phyloP scores from a whole-genome alignment of 2,797 vertebrate species.

The Ficedula albicollis region DNA sequence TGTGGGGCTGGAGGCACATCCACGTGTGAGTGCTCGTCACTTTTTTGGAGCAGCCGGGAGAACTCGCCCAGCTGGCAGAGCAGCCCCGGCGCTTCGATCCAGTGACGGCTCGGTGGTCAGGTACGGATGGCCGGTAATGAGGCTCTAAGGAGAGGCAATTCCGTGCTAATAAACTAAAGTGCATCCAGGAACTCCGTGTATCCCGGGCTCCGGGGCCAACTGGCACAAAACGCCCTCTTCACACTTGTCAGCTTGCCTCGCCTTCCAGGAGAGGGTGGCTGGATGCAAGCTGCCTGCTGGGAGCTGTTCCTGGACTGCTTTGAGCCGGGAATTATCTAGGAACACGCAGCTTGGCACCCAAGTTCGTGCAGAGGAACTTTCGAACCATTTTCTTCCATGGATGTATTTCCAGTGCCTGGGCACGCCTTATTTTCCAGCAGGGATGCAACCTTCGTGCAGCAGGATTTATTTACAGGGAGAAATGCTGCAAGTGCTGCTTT shows the following conservation, averaged over 20 bases:
- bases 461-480: background rate
- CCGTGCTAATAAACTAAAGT: conserved; percentile 15
- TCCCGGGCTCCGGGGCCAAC: conserved; percentile 12
- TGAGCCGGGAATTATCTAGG: background rate
- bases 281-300: background rate
- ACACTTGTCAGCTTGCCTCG: background rate
- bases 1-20: background rate
- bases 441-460: background rate
- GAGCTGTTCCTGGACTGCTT: background rate
- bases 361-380: background rate
- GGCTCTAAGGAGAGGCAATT: background rate
- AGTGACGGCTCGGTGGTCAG: background rate
- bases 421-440: background rate
- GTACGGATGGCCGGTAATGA: background rate
- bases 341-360: background rate
- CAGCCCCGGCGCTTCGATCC: background rate
- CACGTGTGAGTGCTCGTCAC: accelerated
- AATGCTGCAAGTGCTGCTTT: background rate
- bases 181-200: background rate
- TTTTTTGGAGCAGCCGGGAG: background rate
- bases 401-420: background rate
- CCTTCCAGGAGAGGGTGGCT: conserved; percentile 14
- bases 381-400: background rate
- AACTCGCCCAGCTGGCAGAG: background rate
- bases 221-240: conserved; percentile 10